Percentiles rank a stretch among this genome's conserved stretches.
Conservation (phyloP, 23 tunicate genomes). For the Ascidia mentula region DNA sequence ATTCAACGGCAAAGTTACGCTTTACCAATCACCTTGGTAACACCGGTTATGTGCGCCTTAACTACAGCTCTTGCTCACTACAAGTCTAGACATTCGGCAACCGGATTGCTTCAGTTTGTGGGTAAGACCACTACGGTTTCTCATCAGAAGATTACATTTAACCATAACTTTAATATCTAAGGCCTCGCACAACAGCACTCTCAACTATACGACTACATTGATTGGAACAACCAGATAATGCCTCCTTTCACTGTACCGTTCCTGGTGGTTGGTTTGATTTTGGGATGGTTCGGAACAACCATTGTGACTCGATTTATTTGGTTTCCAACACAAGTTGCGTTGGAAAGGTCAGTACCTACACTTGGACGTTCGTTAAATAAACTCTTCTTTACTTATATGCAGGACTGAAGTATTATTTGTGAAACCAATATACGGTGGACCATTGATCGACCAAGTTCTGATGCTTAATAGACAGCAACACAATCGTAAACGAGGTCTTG, state of each 20-base stretch:
- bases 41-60: slow-evolving; percentile 43
- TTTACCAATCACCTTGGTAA: slow-evolving; percentile 53
- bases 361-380: too few relatives aligned
- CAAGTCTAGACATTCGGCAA: neutral
- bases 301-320: slow-evolving; percentile 50
- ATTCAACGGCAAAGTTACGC: slow-evolving; percentile 50
- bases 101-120: slow-evolving; percentile 27
- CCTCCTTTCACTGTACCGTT: neutral
- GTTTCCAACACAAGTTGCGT: slow-evolving; percentile 22
- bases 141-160: neutral
- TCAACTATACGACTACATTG: slow-evolving; percentile 28
- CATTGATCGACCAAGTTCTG: slow-evolving; percentile 51
- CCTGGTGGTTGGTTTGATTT: slow-evolving; percentile 44
- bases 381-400: neutral
- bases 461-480: slow-evolving; percentile 62
- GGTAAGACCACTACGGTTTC: neutral
- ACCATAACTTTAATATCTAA: neutral
- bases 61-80: slow-evolving; percentile 36
- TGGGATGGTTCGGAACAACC: slow-evolving; percentile 30
- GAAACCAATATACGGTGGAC: slow-evolving; percentile 74
- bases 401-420: slow-evolving; percentile 83
- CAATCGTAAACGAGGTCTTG: too few relatives aligned
- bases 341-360: slow-evolving; percentile 47
- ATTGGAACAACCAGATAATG: slow-evolving; percentile 34
- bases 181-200: neutral